phyloP scores from a whole-genome alignment of 1,140 invertebrate genomes.

The Caenorhabditis brenneri region DNA sequence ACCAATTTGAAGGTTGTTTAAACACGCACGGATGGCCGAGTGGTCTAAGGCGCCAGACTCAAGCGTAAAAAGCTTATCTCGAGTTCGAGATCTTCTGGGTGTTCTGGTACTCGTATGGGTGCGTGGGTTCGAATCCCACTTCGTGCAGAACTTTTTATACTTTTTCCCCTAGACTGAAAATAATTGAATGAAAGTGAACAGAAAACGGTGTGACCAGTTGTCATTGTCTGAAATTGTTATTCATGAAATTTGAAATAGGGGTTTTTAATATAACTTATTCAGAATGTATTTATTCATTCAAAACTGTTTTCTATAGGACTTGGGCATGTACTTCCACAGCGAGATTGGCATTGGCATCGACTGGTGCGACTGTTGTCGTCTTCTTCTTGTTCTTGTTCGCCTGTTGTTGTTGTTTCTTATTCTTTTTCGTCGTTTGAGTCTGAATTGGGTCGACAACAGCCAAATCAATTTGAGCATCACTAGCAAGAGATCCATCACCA shows the following conservation, averaged over 20 bases:
- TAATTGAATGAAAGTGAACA: background rate
- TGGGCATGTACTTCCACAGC: constrained; percentile 14
- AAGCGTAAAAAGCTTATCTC: constrained; percentile 44
- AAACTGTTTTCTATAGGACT: constrained; percentile 22
- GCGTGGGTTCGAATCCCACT: constrained; percentile 51
- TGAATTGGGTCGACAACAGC: background rate
- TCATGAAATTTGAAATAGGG: background rate
- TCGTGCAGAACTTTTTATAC: constrained; percentile 32
- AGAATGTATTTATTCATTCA: constrained; percentile 31
- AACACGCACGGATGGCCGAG: constrained; percentile 57
- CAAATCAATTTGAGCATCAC: background rate
- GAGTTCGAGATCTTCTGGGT: constrained; percentile 13
- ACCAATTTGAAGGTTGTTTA: background rate
- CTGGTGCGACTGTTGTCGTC: background rate
- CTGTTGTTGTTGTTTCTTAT: constrained; percentile 22
- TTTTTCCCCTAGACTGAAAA: background rate
- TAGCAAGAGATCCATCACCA: background rate
- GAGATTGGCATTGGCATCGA: background rate
- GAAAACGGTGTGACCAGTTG: background rate
- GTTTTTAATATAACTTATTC: background rate
- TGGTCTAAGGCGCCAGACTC: constrained; percentile 61
- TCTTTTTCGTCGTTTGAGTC: background rate
- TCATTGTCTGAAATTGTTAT: background rate
- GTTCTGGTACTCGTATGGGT: constrained; percentile 46
- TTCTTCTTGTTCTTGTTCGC: constrained; percentile 10